These are phyloP conservation scores for Phalacrocorax brasilianus DNA, from an alignment of 2,113 vertebrate species.

Conservation along the genomic window DNA sequence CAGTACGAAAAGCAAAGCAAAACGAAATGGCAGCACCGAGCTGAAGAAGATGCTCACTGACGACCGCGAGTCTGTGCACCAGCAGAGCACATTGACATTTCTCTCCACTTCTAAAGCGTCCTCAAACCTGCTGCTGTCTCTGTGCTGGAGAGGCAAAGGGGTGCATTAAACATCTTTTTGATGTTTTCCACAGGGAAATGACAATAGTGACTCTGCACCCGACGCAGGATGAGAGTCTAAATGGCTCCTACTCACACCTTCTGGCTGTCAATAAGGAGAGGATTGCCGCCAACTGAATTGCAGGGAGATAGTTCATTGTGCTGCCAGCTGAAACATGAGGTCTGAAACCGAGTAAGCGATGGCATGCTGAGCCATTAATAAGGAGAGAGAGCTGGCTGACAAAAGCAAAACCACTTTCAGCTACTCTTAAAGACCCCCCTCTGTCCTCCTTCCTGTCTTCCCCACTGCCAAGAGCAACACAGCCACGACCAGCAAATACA, in stretches of 20 bases:
- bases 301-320: background rate
- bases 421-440: background rate
- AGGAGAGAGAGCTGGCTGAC: background rate
- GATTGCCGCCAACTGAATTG: background rate
- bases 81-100: background rate
- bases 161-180: background rate
- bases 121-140: background rate
- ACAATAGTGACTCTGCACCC: fast-evolving
- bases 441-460: background rate
- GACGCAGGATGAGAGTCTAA: background rate
- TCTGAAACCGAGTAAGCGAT: background rate
- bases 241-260: background rate
- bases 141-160: no score
- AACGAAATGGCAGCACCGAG: background rate
- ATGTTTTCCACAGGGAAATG: background rate
- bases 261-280: background rate
- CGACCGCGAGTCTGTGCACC: fast-evolving
- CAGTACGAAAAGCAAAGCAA: background rate
- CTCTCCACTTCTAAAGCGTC: background rate
- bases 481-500: fast-evolving
- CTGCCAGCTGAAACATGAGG: background rate
- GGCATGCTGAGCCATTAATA: background rate
- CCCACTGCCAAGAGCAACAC: background rate
- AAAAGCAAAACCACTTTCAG: background rate
- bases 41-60: background rate